Evolutionary conservation across 2,113 vertebrate species (phyloP).

Genomic region (Vidua chalybeata): DNA sequence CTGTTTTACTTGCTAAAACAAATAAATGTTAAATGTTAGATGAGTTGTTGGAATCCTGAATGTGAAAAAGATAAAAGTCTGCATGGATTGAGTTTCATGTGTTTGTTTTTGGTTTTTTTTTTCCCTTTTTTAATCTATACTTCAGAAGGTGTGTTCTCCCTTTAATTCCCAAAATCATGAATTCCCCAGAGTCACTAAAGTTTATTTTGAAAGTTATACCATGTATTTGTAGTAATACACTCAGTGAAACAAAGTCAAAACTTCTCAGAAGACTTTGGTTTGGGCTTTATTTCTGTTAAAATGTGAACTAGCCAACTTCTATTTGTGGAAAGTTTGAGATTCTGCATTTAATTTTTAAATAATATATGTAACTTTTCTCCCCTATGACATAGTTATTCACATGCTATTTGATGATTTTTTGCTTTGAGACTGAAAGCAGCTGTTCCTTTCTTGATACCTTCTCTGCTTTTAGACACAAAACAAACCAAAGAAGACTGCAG

Average conservation of each 20-base stretch:
- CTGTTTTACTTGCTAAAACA: neutral
- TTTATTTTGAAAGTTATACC: neutral
- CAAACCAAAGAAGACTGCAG: neutral
- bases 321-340: neutral
- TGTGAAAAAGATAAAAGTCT: neutral
- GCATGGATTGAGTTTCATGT: neutral
- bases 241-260: neutral
- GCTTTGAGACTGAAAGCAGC: neutral
- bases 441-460: neutral
- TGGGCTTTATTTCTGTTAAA: neutral
- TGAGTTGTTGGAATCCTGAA: neutral
- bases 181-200: neutral
- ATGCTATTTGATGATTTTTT: neutral
- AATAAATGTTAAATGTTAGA: neutral
- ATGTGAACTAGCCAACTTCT: neutral
- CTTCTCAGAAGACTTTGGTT: neutral
- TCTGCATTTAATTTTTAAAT: neutral
- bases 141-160: neutral
- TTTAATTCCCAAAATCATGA: neutral
- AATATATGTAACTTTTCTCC: neutral
- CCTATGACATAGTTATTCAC: neutral
- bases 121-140: neutral
- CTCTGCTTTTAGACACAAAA: neutral
- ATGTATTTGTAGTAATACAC: neutral
- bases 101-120: neutral